Evolutionary conservation across 2,797 vertebrate species (phyloP), one percentile per base, ranked within the genome.

Genomic region (Microchirus variegatus): DNA sequence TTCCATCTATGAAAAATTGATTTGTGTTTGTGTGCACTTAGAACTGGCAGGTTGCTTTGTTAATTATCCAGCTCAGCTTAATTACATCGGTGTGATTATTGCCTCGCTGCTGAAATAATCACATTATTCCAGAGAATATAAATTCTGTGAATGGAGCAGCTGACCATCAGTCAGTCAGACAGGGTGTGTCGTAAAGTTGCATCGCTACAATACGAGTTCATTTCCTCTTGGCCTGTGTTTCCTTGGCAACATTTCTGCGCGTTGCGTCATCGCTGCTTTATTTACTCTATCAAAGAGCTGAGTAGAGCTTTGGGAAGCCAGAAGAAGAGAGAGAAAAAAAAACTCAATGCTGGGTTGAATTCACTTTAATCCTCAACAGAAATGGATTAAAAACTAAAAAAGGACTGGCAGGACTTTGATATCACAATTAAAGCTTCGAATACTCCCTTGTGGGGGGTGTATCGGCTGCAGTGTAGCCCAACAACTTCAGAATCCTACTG

Each of bases 201-300:
- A 16, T 51, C 22, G 51, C 50, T 13, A 40, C 54, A 77, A 19
- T 77, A 53, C 65, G 59, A 65, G 57, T 67, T 63, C 0, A 69
- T 78, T 86, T 81, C 77, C 78, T 63, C 54, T 78, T 79, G 70
- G 73, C 74, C 73, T 63, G 60, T 57, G 43, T 55, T 75, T 78
- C 45, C 66, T 56, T 79, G 82, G 81, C 78, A 81, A 73, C 59
- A 73, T 85, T 86, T 88, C 84, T 68, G 41, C 63, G 52, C 65
- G 71, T 89, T 89, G 79, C 87, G 81, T 89, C 89, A 89, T 75
- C 54, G 3, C n/a, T 13, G 73, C 67, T 75, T 66, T 82, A 76
- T 84, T 78, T 77, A 73, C 61, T 69, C 50, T 69, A 58, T 84
- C 77, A 82, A 70, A 75, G 75, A 66, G 52, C 67, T 70, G 71